Conservation (phyloP, 2,797 vertebrate genomes). For the Sphenodon punctatus region DNA sequence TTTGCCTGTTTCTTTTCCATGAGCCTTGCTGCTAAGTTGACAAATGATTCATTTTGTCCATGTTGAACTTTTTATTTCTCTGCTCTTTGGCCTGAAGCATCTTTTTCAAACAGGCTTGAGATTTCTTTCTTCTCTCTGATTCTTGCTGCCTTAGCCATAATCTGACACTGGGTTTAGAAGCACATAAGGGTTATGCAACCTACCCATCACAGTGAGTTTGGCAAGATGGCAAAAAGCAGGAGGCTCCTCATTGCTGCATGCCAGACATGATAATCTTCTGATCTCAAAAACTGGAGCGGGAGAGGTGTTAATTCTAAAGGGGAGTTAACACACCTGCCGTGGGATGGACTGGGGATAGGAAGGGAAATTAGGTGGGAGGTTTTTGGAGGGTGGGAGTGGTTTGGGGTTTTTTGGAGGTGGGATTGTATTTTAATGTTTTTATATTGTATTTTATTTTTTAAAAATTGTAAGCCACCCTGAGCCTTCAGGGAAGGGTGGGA, state of each 20-base stretch:
- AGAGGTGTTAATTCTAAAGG: too few relatives aligned
- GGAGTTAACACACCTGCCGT: too few relatives aligned
- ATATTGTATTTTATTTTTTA: too few relatives aligned
- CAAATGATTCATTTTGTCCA: not conserved
- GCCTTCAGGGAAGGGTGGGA: too few relatives aligned
- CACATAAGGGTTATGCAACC: not conserved
- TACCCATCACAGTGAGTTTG: not conserved
- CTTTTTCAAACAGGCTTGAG: not conserved
- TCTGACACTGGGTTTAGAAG: not conserved
- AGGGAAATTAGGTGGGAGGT: too few relatives aligned
- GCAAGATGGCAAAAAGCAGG: not conserved
- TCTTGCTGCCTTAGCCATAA: not conserved
- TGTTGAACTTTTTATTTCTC: not conserved
- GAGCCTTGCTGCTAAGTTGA: not conserved
- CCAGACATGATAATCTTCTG: not conserved
- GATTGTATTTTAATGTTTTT: too few relatives aligned
- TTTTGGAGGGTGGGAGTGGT: too few relatives aligned
- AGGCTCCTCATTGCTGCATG: not conserved
- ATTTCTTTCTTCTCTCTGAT: constrained; percentile 2
- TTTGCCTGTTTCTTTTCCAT: not conserved
- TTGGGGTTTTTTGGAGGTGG: too few relatives aligned
- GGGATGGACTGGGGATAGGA: too few relatives aligned
- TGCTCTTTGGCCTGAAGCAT: not conserved
- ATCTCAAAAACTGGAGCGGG: too few relatives aligned
- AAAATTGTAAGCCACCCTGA: too few relatives aligned